Percentiles rank a stretch among this genome's conserved stretches.
Conservation (phyloP, 1,140 invertebrate genomes). For the Oedothorax gibbosus region DNA sequence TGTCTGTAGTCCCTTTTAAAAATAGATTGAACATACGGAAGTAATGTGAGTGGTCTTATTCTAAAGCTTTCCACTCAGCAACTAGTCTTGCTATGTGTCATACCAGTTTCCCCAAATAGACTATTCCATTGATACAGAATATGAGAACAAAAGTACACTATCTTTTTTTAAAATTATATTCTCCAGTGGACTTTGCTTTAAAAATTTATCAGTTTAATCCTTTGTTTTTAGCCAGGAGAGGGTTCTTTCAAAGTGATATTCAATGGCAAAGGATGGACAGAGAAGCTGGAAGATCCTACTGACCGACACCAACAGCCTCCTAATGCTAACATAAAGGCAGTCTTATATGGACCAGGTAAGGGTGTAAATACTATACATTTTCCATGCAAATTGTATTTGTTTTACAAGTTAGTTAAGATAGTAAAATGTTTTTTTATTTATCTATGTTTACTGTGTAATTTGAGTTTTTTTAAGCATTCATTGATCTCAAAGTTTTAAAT, state of each 20-base stretch:
- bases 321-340: constrained; percentile 77
- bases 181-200: no score
- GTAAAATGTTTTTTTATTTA: neutral
- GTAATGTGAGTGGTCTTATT: no score
- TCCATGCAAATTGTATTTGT: neutral
- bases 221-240: constrained; percentile 66
- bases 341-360: constrained; percentile 71
- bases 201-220: no score
- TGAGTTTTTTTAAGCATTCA: neutral
- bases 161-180: no score
- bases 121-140: no score
- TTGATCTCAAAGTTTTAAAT: neutral
- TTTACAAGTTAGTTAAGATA: neutral
- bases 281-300: constrained; percentile 74
- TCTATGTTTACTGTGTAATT: neutral
- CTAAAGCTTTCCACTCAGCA: no score
- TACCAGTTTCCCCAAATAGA: no score
- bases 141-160: no score
- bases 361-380: neutral
- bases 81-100: no score
- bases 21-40: no score
- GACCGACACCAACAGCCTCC: constrained; percentile 75
- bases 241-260: constrained; percentile 78
- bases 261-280: constrained; percentile 82
- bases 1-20: no score